Evolutionary conservation across 1,140 invertebrate species (phyloP), one percentile per base, ranked within the genome.

Genomic region (Hylaeus volcanicus): DNA sequence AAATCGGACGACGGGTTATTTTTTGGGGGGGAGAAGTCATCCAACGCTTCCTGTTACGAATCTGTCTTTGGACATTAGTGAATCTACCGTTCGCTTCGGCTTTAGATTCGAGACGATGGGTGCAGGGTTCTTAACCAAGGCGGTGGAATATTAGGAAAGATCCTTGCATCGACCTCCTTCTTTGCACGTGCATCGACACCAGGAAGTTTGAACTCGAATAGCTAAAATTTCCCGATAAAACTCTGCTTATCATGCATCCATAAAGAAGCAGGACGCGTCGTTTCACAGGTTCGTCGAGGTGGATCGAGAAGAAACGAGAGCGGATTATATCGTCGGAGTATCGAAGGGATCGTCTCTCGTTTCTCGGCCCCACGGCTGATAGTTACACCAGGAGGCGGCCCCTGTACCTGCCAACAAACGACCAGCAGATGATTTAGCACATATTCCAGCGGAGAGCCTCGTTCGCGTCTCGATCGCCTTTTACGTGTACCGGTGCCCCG

Each of bases 401-500:
- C 86, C 83, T 83, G 85, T 83, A 89, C 86, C 85, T 83, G 90
- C 85, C 92, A 92, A 93, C 92, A 93, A 93, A 93, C 90, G 93
- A 93, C 89, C 90, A 82, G 74, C 81, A 85, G 86, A 93, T 93
- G 93, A 93, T 93, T 93, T 93, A 91, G 93, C 93, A 92, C 89
- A 93, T 93, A 90, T 86, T 87, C 85, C 73, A 64, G 76, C 45
- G 61, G 77, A 71, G 74, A 70, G 72, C 81, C 78, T 82, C 79
- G 79, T 86, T 86, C 83, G 84, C 76, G 63, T 81, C 81, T 72
- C 84, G 85, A 85, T 88, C 86, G 87, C 79, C 81, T 90, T 89
- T 88, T 83, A 89, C 84, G 87, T 81, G 85, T 79, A 83, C 85
- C 89, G 88, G 68, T 75, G 56, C 80, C 84, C 66, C 72, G 69